Percentiles rank a stretch among this genome's conserved stretches.
Conservation (phyloP, 2,888 invertebrate genomes). For the Endotricha flammealis region DNA sequence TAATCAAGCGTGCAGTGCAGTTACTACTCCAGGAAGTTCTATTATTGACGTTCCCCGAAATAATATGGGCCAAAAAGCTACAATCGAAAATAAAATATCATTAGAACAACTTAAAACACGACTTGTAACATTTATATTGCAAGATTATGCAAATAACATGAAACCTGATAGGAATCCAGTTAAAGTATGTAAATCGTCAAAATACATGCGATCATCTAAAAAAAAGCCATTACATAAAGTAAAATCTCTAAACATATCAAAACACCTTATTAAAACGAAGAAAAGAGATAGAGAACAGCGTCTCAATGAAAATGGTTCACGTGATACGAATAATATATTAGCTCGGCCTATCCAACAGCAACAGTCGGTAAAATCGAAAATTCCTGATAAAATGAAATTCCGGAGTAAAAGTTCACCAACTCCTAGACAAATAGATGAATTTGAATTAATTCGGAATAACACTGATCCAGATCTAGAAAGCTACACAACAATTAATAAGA, state of each 20-base stretch:
- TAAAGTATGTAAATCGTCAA: not conserved
- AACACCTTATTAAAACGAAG: constrained; percentile 34
- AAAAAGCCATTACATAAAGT: constrained; percentile 56
- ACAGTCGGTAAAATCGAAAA: not conserved
- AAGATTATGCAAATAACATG: constrained; percentile 25
- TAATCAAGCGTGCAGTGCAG: constrained; percentile 64
- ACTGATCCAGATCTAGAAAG: not conserved
- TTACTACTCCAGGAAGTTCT: constrained; percentile 68
- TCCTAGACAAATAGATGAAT: constrained; percentile 25
- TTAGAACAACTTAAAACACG: constrained; percentile 54
- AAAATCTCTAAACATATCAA: constrained; percentile 64
- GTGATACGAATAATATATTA: constrained; percentile 17
- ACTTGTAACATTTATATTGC: constrained; percentile 44
- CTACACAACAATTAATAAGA: not conserved
- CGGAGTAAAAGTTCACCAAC: constrained; percentile 43
- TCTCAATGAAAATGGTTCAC: too few species aligned
- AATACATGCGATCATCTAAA: constrained; percentile 22
- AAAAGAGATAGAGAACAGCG: constrained; percentile 10
- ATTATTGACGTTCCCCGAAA: constrained; percentile 58
- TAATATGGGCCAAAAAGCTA: constrained; percentile 29
- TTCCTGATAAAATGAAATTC: constrained; percentile 18
- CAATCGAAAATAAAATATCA: constrained; percentile 45
- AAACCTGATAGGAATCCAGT: constrained; percentile 6
- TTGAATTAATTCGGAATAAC: constrained; percentile 15
- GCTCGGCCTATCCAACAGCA: constrained; percentile 22